Conservation (phyloP, 2,888 invertebrate species). For the Onchidella celtica region DNA sequence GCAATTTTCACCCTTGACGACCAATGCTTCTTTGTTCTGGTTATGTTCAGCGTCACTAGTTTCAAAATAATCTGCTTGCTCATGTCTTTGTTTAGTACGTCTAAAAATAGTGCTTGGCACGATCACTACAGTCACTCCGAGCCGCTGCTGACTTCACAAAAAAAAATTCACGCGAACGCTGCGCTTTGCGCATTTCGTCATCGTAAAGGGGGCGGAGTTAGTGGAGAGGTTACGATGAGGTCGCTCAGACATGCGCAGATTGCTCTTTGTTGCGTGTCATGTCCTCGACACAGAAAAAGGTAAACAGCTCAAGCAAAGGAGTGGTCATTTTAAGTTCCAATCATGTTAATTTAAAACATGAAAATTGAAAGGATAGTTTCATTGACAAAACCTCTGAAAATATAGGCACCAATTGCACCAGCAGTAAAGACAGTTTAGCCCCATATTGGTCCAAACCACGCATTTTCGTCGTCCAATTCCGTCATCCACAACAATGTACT, state of each 20-base stretch:
- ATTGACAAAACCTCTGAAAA: too few relatives aligned
- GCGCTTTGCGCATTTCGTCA: slow-evolving; percentile 49
- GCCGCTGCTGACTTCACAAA: slow-evolving; percentile 43
- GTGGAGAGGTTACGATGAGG: slow-evolving; percentile 33
- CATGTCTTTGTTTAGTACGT: slow-evolving; percentile 50
- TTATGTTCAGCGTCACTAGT: slow-evolving; percentile 25
- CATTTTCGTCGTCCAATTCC: too few relatives aligned
- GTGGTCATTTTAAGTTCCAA: too few relatives aligned
- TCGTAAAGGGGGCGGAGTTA: slow-evolving; percentile 38
- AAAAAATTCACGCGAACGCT: slow-evolving; percentile 31
- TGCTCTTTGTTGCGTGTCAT: slow-evolving; percentile 18
- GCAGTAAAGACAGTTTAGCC: too few relatives aligned
- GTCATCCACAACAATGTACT: too few relatives aligned
- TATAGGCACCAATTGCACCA: too few relatives aligned
- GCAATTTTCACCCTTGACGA: too few relatives aligned
- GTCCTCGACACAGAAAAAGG: slow-evolving; percentile 39
- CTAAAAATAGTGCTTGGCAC: slow-evolving; percentile 43
- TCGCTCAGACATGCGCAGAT: slow-evolving; percentile 42
- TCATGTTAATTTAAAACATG: too few relatives aligned
- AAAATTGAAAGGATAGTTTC: too few relatives aligned
- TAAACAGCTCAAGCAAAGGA: slow-evolving; percentile 14
- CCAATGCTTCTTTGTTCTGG: too few relatives aligned
- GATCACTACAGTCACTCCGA: slow-evolving; percentile 7
- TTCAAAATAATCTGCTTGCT: slow-evolving; percentile 45
- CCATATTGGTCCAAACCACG: too few relatives aligned